Base-by-base conservation (phyloP, 2,888 invertebrate genomes). In the Tolmerus cingulatus region DNA sequence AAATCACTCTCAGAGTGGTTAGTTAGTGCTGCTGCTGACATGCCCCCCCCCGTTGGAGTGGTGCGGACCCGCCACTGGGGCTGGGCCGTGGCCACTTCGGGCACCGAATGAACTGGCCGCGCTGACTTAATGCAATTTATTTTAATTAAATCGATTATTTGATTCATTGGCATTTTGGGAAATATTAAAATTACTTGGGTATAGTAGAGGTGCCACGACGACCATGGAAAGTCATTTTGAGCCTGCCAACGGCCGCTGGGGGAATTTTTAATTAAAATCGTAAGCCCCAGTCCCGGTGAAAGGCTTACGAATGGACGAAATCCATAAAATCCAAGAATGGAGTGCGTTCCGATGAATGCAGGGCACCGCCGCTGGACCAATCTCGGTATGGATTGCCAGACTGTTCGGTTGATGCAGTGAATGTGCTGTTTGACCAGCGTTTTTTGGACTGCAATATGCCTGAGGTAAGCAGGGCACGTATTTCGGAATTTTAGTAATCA, bases 61-160 rank as follows among this genome's bases (percentile, higher is more conserved):
- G n/a, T 0, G 12, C n/a, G 43, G 78, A 30, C 30, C 30, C 14
- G 30, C 51, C 51, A 51, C 5, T n/a, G 51, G 40, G 7, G 27
- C 14, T 37, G 46, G 82, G 34, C 19, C 9, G 37, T 66, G n/a
- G 37, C 5, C 51, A 55, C 55, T n/a, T 16, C n/a, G 76, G 14
- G 16, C 3, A 34, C 76, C 3, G 12, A 14, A 46, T 16, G 14
- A 46, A 34, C 27, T 81, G 34, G 14, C 34, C 23, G 37, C 12
- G 23, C 37, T 78, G 23, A 27, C 27, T 40, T 78, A 82, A 82
- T 82, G 82, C 82, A 82, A 82, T 82, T 82, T 82, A 82, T 82
- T 82, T 82, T 82, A 82, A 82, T 82, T 82, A 82, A 82, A 51
- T 82, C 37, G 82, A 82, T 82, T 82, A 82, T 82, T 57, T 82